phyloP scores from a whole-genome alignment of 2,888 invertebrate genomes.

The Drosophila subquinaria region DNA sequence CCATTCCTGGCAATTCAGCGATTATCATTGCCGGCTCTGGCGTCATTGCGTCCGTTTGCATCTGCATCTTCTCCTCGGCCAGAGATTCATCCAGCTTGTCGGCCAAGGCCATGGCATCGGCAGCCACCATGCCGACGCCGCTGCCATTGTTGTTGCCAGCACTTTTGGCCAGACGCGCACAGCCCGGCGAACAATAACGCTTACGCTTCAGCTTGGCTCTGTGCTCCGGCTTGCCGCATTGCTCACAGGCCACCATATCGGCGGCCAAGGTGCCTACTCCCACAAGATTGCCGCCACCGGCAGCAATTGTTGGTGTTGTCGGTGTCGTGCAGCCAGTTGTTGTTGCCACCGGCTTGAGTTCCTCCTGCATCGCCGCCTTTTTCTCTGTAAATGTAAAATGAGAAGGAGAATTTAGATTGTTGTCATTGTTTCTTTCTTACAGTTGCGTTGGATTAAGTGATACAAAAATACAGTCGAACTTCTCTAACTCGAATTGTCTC shows the following conservation, averaged over 20 bases:
- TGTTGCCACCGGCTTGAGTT: conserved; percentile 47
- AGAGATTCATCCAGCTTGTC: conserved; percentile 73
- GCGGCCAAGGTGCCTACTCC: conserved; percentile 57
- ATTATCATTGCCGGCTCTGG: conserved; percentile 18
- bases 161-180: conserved; percentile 87
- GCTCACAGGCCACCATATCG: conserved; percentile 88
- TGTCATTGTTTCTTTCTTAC: not conserved
- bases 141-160: conserved; percentile 45
- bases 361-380: conserved; percentile 79
- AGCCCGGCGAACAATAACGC: conserved; percentile 91
- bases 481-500: no score
- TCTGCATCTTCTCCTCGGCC: conserved; percentile 76
- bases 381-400: conserved; percentile 74
- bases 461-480: no score
- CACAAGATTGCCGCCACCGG: conserved; percentile 7
- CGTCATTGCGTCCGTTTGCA: conserved; percentile 65
- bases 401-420: not conserved
- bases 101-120: conserved; percentile 59
- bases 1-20: conserved; percentile 29
- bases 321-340: conserved; percentile 17
- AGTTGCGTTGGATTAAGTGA: not conserved
- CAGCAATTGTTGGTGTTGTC: conserved; percentile 12
- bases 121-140: conserved; percentile 47
- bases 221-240: conserved; percentile 89
- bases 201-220: conserved; percentile 90